Evolutionary conservation across 2,113 vertebrate species (phyloP).

Genomic region (cat (Felis catus)): F.catus_Fca126_mat1.0 CM031420.1:65950501-65951000

Average conservation of each 20-base stretch:
- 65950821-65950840: background rate
- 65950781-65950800: background rate
- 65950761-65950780: background rate
- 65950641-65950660: no score
- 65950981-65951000: background rate
- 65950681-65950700: no score
- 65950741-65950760: no score
- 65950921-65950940: background rate
- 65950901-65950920: background rate
- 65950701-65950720: no score
- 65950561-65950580: background rate
- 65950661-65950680: no score
- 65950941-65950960: slow-evolving; percentile 10
- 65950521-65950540: background rate
- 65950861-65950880: no score
- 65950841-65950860: no score
- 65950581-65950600: background rate
- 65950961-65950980: background rate
- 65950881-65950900: background rate
- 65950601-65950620: background rate
- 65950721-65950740: no score
- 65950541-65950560: background rate
- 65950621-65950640: no score
- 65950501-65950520: background rate
- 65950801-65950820: slow-evolving; percentile 8